Evolutionary conservation across 23 tunicate species (phyloP).

Genomic region (Phallusia fumigata): DNA sequence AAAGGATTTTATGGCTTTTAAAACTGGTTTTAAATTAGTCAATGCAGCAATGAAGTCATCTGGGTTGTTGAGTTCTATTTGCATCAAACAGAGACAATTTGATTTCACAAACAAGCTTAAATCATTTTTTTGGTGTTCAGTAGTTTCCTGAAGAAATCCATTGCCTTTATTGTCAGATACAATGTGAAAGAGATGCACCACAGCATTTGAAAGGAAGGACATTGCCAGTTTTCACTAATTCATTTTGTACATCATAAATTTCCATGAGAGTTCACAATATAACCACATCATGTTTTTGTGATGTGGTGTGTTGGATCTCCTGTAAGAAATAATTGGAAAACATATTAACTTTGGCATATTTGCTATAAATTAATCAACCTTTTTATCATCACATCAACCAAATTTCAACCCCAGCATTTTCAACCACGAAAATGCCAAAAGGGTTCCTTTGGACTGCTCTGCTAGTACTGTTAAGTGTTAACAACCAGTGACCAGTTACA

Average conservation of each 20-base stretch:
- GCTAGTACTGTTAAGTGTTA: too few species aligned
- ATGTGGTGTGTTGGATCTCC: neutral
- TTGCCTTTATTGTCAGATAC: neutral
- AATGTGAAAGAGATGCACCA: neutral
- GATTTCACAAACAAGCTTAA: neutral
- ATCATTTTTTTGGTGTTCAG: neutral
- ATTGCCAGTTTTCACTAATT: neutral
- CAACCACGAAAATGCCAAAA: too few species aligned
- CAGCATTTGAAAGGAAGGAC: neutral
- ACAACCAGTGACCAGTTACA: too few species aligned
- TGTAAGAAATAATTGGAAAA: neutral
- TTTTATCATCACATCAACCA: too few species aligned
- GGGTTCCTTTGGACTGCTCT: too few species aligned
- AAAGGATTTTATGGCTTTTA: neutral
- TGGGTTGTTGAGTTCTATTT: neutral
- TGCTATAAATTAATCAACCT: too few species aligned
- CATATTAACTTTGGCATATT: too few species aligned
- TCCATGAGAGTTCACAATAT: too few species aligned
- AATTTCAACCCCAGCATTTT: too few species aligned
- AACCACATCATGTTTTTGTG: neutral
- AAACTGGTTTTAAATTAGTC: neutral
- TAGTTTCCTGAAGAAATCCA: neutral
- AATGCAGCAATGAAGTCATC: neutral
- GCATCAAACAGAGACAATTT: neutral
- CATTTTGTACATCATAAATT: too few species aligned